Evolutionary conservation across 2,797 vertebrate genomes (phyloP).

Genomic region (Chelmon rostratus): DNA sequence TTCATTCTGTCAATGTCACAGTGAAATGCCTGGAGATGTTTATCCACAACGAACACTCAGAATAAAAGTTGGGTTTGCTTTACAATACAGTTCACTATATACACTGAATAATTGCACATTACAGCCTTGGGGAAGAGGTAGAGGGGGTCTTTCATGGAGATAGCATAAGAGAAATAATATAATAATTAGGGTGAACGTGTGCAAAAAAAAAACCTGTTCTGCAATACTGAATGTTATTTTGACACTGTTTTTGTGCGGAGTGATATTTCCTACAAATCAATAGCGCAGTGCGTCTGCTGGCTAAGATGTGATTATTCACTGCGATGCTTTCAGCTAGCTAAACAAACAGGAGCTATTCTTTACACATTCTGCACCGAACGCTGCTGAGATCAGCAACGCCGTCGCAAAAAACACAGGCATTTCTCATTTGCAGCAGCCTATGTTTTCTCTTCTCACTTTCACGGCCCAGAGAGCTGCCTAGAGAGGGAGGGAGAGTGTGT

Average conservation of each 20-base stretch:
- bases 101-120: slow-evolving; percentile 60
- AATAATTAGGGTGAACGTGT: slow-evolving; percentile 7
- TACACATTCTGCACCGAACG: slow-evolving; percentile 55
- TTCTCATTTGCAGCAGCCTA: slow-evolving; percentile 76
- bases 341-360: slow-evolving; percentile 75
- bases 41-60: slow-evolving; percentile 45
- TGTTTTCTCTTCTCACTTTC: slow-evolving; percentile 76
- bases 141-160: slow-evolving; percentile 32
- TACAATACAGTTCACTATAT: slow-evolving; percentile 42
- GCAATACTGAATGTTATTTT: slow-evolving; percentile 20
- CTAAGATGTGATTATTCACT: slow-evolving; percentile 68
- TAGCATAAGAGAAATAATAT: slow-evolving; percentile 30
- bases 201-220: slow-evolving; percentile 12
- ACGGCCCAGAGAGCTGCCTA: slow-evolving; percentile 73
- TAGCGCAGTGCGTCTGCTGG: slow-evolving; percentile 53
- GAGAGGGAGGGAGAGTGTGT: slow-evolving; percentile 46
- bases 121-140: slow-evolving; percentile 39
- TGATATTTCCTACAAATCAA: slow-evolving; percentile 65
- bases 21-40: slow-evolving; percentile 71
- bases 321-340: slow-evolving; percentile 60
- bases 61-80: slow-evolving; percentile 60
- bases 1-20: slow-evolving; percentile 66
- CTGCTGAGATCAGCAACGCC: slow-evolving; percentile 77
- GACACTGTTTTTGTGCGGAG: slow-evolving; percentile 44
- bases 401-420: slow-evolving; percentile 54